phyloP scores from a whole-genome alignment of 2,888 invertebrate species.

The Ornithoptera priamus region DNA sequence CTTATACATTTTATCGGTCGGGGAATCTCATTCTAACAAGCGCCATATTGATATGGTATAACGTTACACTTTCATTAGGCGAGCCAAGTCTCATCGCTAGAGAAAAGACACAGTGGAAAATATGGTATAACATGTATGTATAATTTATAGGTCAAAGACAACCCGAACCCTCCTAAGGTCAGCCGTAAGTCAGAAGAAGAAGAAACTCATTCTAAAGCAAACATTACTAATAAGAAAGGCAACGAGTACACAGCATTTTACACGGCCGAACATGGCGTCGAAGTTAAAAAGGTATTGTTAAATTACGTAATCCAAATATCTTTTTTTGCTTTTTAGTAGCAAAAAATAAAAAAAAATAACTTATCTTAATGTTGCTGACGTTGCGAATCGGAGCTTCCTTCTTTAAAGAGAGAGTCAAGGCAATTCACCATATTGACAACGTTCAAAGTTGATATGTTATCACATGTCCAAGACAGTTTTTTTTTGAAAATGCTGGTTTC shows the following conservation, averaged over 20 bases:
- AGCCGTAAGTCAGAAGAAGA: slow-evolving; percentile 7
- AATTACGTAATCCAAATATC: not conserved
- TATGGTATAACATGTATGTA: not conserved
- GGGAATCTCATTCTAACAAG: too few relatives aligned
- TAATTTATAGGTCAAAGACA: not conserved
- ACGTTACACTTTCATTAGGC: too few relatives aligned
- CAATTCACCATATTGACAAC: too few relatives aligned
- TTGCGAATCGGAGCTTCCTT: too few relatives aligned
- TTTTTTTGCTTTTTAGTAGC: not conserved
- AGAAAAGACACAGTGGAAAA: not conserved
- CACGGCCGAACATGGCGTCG: slow-evolving; percentile 54
- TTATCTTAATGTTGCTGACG: too few relatives aligned
- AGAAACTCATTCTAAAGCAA: slow-evolving; percentile 1
- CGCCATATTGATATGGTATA: too few relatives aligned
- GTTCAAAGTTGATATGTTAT: too few relatives aligned
- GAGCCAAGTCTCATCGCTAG: too few relatives aligned
- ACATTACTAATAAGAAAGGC: slow-evolving; percentile 31
- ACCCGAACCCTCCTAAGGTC: not conserved
- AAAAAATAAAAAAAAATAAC: not conserved
- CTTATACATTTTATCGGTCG: too few relatives aligned
- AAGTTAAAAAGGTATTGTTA: slow-evolving; percentile 61
- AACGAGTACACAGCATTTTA: slow-evolving; percentile 57
- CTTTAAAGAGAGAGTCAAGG: too few relatives aligned
- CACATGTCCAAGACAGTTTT: too few relatives aligned
- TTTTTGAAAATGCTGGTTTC: too few relatives aligned